Base-by-base conservation (phyloP, 2,113 vertebrate genomes). In the Pithys albifrons region DNA sequence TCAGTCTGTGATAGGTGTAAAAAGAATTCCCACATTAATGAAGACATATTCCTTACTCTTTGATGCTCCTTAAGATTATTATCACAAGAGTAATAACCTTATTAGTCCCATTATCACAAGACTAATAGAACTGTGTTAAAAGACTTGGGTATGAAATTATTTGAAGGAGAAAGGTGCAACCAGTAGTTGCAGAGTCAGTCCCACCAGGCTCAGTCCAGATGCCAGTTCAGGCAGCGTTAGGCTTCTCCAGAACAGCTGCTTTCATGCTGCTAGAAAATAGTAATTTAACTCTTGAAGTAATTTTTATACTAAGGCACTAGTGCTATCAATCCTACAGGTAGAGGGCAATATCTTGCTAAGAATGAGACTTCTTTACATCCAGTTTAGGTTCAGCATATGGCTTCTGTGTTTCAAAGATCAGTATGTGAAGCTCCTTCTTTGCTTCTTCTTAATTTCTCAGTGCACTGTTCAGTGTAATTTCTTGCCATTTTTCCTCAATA, bases 311-410 rank as follows among this genome's bases (percentile, higher is more conserved):
- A 76, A 61, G 33, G 20, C 57, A 43, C 12, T 8, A 66, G 22
- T 48, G 4, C 67, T 76, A 52, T 27, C 24, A 72, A 39, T 78
- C 28, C 33, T 25, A 35, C 54, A 83, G 14, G 57, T 31, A 91
- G 71, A 51, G 82, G 74, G 70, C 43, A 93, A 71, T 83, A 62
- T 33, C 58, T 88, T 70, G 28, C 52, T 67, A 85, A 79, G 35
- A 88, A 88, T 82, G 16, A 65, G 57, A n/a, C 7, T 35, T 10
- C 4, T 31, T 85, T 88, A 14, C n/a, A 57, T 24, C 9, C 24
- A 37, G 11, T 72, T 72, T 61, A 61, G 3, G 59, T 58, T 58
- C 49, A 51, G 25, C 24, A 22, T 51, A 51, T 51, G 49, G 49
- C 49, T 51, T 51, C 49, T 51, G 25, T 27, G 49, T 25, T 51